phyloP scores from a whole-genome alignment of 2,888 invertebrate genomes.

The Cephus rjabovi region DNA sequence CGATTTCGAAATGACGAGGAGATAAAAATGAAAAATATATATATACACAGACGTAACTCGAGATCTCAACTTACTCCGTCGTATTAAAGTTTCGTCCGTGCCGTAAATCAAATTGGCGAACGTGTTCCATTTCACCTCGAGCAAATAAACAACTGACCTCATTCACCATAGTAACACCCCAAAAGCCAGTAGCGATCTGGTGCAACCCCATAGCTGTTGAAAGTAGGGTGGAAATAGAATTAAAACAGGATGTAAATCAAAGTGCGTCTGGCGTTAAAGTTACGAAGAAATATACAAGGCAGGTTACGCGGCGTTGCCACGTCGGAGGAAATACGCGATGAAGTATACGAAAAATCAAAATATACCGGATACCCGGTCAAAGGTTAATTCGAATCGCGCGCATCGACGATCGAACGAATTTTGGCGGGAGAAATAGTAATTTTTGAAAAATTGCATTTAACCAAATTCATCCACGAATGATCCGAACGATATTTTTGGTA shows the following conservation, averaged over 20 bases:
- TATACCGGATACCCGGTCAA: not conserved
- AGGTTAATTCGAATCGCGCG: no score
- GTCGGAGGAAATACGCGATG: not conserved
- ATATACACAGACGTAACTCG: no score
- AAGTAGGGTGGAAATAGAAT: constrained; percentile 27
- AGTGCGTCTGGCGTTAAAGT: constrained; percentile 19
- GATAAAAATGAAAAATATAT: no score
- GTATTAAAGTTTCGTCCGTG: constrained; percentile 29
- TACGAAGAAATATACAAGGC: constrained; percentile 19
- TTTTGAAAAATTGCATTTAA: no score
- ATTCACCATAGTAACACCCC: constrained; percentile 36
- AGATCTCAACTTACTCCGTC: not conserved
- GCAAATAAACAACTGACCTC: constrained; percentile 42
- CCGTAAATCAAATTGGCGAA: constrained; percentile 34
- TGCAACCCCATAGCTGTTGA: constrained; percentile 7
- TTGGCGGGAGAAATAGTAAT: no score
- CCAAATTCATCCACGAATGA: no score
- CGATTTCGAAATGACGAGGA: no score
- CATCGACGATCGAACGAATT: no score
- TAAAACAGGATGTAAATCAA: constrained; percentile 38
- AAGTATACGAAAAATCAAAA: not conserved
- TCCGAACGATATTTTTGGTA: no score
- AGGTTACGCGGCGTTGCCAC: not conserved
- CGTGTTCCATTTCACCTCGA: constrained; percentile 30
- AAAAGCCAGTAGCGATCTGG: constrained; percentile 7